These are phyloP conservation scores for Nasonia oneida DNA, from an alignment of 2,888 invertebrate genomes.

Conservation along the genomic window DNA sequence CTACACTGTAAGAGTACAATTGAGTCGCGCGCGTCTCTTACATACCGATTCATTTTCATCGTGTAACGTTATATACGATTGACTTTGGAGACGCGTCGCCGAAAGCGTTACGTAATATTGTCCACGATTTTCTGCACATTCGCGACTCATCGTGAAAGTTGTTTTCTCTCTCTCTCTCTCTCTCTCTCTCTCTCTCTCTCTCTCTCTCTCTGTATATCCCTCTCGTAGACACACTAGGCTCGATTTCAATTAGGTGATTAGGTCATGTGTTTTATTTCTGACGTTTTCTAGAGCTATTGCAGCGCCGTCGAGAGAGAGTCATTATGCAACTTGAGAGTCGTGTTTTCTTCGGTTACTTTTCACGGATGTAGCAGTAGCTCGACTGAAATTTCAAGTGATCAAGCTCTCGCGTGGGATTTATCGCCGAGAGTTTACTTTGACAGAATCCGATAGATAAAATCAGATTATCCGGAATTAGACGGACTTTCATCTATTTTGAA, in stretches of 20 bases:
- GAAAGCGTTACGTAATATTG: not conserved
- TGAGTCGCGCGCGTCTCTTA: not conserved
- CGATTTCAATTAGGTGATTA: constrained; percentile 14
- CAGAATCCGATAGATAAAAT: not conserved
- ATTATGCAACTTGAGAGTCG: not conserved
- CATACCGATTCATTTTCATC: not conserved
- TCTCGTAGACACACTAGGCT: not conserved
- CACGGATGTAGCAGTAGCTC: not conserved
- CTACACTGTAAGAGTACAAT: not conserved
- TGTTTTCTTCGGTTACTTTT: constrained; percentile 1
- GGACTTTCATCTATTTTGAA: not conserved
- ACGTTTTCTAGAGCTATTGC: not conserved
- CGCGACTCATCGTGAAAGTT: not conserved
- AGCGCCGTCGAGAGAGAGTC: not conserved
- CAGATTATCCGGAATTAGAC: not conserved
- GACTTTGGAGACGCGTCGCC: too few species aligned
- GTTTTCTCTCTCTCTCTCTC: not conserved
- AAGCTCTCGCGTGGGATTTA: not conserved
- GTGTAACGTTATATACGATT: too few species aligned
- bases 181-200: too few species aligned
- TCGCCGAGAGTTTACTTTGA: not conserved
- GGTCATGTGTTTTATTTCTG: constrained; percentile 11
- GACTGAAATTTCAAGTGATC: not conserved
- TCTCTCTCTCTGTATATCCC: not conserved
- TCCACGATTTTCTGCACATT: not conserved